Evolutionary conservation across 1,140 invertebrate species (phyloP), one percentile per base, ranked within the genome.

Genomic region (Sycobia sp.): DNA sequence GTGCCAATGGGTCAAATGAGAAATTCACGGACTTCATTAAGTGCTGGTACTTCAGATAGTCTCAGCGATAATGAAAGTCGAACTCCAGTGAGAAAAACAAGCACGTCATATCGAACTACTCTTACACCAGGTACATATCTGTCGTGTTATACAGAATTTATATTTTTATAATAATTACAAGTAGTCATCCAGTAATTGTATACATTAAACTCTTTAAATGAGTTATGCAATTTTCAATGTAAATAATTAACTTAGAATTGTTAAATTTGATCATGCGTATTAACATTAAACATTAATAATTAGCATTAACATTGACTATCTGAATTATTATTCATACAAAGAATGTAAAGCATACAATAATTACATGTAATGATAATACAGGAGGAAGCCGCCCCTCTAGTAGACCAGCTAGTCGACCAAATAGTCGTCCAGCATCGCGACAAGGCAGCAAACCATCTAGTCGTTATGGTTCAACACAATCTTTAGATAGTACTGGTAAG

Each of bases 401-500:
- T 57, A 83, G 90, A 68, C 81, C 84, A 27, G 77, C 82, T n/a
- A 87, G 85, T 73, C 80, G 88, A 75, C 90, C 91, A 43, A 86
- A 88, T 36, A 94, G 91, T 43, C 84, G 92, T 71, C 90, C 92
- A 50, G 87, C 89, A 34, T 94, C 91, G 70, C 86, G 94, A 71
- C 86, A 88, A 66, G 89, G 91, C 43, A 92, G 91, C 34, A 94
- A 95, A 78, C 93, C 94, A 69, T 91, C 94, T 20, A 96, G 94
- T 74, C 88, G 95, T 73, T 92, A 96, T 73, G 94, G 94, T 63
- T 97, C 95, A 32, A 95, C 93, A 71, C 86, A 95, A 46, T 95
- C 93, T 20, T 83, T 96, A 57, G 93, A 96, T 75, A 93, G 91
- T 75, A 92, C 91, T 74, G 90, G 91, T 93, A 81, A 78, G 66